Evolutionary conservation across 2,113 vertebrate species (phyloP).

Genomic region (Mionectes macconnelli): DNA sequence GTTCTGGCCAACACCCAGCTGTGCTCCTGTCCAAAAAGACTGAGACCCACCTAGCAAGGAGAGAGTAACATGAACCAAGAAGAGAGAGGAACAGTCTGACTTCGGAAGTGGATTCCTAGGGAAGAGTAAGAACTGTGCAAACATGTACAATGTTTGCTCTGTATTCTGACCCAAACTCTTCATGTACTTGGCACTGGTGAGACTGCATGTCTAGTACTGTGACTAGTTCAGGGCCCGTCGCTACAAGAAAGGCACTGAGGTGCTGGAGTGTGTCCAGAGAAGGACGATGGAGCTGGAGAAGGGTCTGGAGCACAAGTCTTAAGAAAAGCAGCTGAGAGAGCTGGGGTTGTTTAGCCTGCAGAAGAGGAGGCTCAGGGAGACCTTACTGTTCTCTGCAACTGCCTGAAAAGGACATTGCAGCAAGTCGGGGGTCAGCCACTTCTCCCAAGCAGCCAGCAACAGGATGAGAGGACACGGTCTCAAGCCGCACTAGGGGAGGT

Average conservation of each 20-base stretch:
- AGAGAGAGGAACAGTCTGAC: neutral
- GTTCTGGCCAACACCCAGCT: neutral
- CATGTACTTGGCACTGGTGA: neutral
- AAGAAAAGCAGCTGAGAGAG: neutral
- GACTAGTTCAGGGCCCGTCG: neutral
- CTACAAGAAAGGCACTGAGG: neutral
- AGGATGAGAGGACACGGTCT: no score
- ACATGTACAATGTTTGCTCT: accelerated
- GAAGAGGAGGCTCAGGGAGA: neutral
- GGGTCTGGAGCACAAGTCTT: neutral
- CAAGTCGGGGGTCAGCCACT: accelerated
- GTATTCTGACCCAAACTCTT: neutral
- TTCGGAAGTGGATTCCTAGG: neutral
- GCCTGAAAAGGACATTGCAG: neutral
- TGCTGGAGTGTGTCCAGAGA: neutral
- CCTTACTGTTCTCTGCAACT: neutral
- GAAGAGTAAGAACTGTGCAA: neutral
- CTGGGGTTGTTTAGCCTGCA: accelerated
- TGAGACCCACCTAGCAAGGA: neutral
- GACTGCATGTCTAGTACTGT: accelerated
- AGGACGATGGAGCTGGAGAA: neutral
- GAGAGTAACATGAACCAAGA: neutral
- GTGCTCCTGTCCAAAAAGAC: neutral
- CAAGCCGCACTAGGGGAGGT: neutral
- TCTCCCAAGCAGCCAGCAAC: neutral